Evolutionary conservation across 2,113 vertebrate species (phyloP).

Genomic region (Ictalurus furcatus): DNA sequence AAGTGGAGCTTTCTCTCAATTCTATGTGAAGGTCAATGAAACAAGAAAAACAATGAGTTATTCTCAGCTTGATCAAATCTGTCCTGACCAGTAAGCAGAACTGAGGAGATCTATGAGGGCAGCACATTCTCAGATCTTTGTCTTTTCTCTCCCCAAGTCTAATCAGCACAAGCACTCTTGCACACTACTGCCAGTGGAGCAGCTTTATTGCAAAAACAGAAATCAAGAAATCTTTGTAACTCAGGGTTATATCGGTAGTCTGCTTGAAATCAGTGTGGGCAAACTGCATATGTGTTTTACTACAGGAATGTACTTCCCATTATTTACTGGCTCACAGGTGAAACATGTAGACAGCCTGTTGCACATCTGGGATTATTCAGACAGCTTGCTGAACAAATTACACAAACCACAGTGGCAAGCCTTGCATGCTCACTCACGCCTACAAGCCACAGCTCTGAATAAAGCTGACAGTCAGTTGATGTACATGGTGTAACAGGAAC

Average conservation of each 20-base stretch:
- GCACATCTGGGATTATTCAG: constrained; percentile 23
- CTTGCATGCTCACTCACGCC: background rate
- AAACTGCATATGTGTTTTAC: constrained; percentile 16
- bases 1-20: background rate
- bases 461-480: background rate
- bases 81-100: background rate
- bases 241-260: background rate
- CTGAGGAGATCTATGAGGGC: background rate
- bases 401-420: constrained; percentile 45
- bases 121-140: background rate
- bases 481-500: background rate
- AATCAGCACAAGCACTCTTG: background rate
- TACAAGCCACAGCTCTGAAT: background rate
- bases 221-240: background rate
- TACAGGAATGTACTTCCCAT: too few species aligned
- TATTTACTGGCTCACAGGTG: background rate
- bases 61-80: background rate
- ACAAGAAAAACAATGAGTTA: background rate
- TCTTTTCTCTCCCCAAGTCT: background rate
- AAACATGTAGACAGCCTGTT: constrained; percentile 33
- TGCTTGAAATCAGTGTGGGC: background rate
- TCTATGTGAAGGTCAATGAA: background rate
- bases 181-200: background rate
- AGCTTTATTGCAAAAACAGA: background rate
- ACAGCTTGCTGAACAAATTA: constrained; percentile 30